Evolutionary conservation across 1,140 invertebrate species (phyloP).

Genomic region (Acromyrmex charruanus): DNA sequence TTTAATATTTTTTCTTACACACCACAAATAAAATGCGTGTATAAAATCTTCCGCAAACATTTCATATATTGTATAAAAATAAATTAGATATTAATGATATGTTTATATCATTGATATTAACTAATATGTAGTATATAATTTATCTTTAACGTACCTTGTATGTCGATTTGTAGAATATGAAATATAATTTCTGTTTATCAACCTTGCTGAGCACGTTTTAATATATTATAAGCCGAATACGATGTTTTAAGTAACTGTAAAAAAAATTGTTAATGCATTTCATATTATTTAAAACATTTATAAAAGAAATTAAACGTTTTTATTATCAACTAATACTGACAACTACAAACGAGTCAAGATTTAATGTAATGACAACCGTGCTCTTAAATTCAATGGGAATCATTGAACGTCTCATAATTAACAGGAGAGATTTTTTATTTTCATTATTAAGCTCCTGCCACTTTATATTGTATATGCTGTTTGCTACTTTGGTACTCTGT

Average conservation of each 20-base stretch:
- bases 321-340: conserved; percentile 51
- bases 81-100: background rate
- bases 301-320: background rate
- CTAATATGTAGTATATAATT: background rate
- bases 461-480: conserved; percentile 64
- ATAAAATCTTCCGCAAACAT: background rate
- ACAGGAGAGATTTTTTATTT: conserved; percentile 51
- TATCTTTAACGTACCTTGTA: background rate
- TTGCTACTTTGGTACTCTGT: conserved; percentile 48
- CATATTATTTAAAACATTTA: conserved; percentile 3
- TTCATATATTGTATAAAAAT: background rate
- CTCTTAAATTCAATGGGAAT: conserved; percentile 62
- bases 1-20: background rate
- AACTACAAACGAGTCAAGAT: conserved; percentile 69
- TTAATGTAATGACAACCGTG: conserved; percentile 60
- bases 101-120: background rate
- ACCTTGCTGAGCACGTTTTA: conserved; percentile 37
- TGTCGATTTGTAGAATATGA: background rate
- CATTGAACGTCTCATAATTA: conserved; percentile 68
- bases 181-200: background rate
- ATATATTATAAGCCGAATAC: conserved; percentile 71
- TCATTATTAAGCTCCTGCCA: conserved; percentile 57
- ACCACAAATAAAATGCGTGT: background rate
- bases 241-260: conserved; percentile 72
- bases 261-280: background rate